Evolutionary conservation across 1,140 invertebrate genomes (phyloP).

Genomic region (Babylonia areolata): DNA sequence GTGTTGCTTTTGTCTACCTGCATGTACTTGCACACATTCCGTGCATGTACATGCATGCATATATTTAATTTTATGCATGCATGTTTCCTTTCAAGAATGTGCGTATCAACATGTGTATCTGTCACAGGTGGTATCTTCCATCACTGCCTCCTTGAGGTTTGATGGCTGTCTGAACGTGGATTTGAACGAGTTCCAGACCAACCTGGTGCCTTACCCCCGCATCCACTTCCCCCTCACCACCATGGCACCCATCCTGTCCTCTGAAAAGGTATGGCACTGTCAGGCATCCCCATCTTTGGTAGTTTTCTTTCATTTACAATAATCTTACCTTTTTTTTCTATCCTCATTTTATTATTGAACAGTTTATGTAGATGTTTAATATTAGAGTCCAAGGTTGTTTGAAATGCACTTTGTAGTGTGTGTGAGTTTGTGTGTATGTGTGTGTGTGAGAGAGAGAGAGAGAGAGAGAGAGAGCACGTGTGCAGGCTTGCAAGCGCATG

Average conservation of each 20-base stretch:
- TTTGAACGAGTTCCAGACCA: slow-evolving; percentile 84
- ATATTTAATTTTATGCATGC: neutral
- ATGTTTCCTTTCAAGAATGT: neutral
- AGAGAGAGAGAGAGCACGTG: too few relatives aligned
- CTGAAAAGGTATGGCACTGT: slow-evolving; percentile 55
- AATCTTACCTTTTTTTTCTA: too few relatives aligned
- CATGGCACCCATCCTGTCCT: slow-evolving; percentile 64
- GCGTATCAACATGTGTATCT: neutral
- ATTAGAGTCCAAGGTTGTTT: too few relatives aligned
- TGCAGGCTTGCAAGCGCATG: too few relatives aligned
- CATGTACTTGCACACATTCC: neutral
- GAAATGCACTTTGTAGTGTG: neutral
- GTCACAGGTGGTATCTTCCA: slow-evolving; percentile 77
- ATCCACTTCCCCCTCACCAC: slow-evolving; percentile 74
- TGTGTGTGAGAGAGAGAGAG: too few relatives aligned
- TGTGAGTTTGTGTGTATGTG: neutral
- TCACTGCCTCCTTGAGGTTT: slow-evolving; percentile 82
- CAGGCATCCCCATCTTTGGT: too few relatives aligned
- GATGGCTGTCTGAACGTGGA: slow-evolving; percentile 85
- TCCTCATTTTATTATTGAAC: too few relatives aligned
- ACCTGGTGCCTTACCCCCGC: slow-evolving; percentile 78
- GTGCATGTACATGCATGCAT: too few relatives aligned
- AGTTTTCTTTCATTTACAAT: too few relatives aligned
- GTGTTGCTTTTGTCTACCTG: neutral
- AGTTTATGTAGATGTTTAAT: too few relatives aligned